Conservation (phyloP, 2,888 invertebrate species). For the Drosophila putrida region DNA sequence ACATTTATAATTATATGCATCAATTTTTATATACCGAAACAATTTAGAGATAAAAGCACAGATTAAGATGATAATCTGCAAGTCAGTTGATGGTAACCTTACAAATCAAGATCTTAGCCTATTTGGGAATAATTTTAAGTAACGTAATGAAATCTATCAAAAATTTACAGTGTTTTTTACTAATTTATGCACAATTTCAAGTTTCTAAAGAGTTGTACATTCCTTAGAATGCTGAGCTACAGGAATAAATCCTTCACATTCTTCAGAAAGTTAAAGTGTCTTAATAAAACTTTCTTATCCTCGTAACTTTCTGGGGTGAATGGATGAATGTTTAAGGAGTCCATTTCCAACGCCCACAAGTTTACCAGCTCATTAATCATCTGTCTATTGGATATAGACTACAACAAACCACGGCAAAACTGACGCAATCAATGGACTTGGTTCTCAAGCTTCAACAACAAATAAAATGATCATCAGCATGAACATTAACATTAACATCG, state of each 20-base stretch:
- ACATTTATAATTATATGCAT: too few species aligned
- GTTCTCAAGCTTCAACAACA: conserved; percentile 27
- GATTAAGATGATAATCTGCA: too few species aligned
- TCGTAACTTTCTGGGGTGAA: background rate
- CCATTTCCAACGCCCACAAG: background rate
- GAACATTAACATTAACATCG: conserved; percentile 26
- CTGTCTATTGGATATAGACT: conserved; percentile 23
- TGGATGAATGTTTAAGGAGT: conserved; percentile 3
- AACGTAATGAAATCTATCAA: too few species aligned
- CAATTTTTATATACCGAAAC: too few species aligned
- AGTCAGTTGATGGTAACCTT: too few species aligned
- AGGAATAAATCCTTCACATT: background rate
- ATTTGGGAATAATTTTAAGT: too few species aligned
- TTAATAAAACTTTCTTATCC: conserved; percentile 2
- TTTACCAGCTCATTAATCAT: conserved; percentile 41
- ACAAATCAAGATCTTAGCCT: too few species aligned
- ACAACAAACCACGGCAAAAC: background rate
- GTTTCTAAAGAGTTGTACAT: background rate
- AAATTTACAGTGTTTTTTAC: too few species aligned
- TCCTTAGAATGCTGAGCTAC: background rate
- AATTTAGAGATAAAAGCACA: too few species aligned
- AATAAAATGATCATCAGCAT: conserved; percentile 40
- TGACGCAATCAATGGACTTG: conserved; percentile 33
- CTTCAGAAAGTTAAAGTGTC: conserved; percentile 1
- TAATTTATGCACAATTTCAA: background rate